A percentile compares a stretch with the other conserved stretches of the same genome.
Evolutionary conservation across 2,113 vertebrate genomes (phyloP).

Genomic region (Vanacampus margaritifer): DNA sequence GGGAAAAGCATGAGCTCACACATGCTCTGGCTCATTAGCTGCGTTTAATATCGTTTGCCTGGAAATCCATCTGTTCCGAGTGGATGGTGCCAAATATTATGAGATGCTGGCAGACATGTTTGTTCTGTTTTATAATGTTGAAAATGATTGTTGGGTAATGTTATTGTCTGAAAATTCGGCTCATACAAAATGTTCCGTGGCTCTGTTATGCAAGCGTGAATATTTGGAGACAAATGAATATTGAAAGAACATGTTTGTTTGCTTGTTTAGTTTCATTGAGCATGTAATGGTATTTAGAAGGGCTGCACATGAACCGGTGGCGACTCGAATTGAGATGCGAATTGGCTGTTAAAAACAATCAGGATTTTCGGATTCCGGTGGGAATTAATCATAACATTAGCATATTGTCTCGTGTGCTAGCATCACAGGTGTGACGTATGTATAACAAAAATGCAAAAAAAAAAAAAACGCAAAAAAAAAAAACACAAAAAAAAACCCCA

Average conservation of each 20-base stretch:
- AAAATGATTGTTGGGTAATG: conserved; percentile 31
- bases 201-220: neutral
- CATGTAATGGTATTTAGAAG: too few relatives aligned
- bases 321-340: too few relatives aligned
- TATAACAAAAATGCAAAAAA: too few relatives aligned
- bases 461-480: too few relatives aligned
- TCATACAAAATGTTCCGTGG: conserved; percentile 13
- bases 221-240: neutral
- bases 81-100: conserved; percentile 61
- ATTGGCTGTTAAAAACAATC: too few relatives aligned
- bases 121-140: conserved; percentile 52
- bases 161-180: conserved; percentile 9
- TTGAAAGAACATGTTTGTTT: neutral
- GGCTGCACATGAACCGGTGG: too few relatives aligned
- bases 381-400: too few relatives aligned
- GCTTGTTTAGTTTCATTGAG: neutral
- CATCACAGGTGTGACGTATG: too few relatives aligned
- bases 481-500: too few relatives aligned
- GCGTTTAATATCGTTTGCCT: conserved; percentile 66
- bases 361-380: too few relatives aligned
- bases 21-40: conserved; percentile 64
- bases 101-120: conserved; percentile 50
- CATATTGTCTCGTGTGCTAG: too few relatives aligned
- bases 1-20: conserved; percentile 66
- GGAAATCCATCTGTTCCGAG: conserved; percentile 66